These are phyloP conservation scores for Caenorhabditis macrosperma DNA, from an alignment of 2,888 invertebrate genomes.

Conservation along the genomic window DNA sequence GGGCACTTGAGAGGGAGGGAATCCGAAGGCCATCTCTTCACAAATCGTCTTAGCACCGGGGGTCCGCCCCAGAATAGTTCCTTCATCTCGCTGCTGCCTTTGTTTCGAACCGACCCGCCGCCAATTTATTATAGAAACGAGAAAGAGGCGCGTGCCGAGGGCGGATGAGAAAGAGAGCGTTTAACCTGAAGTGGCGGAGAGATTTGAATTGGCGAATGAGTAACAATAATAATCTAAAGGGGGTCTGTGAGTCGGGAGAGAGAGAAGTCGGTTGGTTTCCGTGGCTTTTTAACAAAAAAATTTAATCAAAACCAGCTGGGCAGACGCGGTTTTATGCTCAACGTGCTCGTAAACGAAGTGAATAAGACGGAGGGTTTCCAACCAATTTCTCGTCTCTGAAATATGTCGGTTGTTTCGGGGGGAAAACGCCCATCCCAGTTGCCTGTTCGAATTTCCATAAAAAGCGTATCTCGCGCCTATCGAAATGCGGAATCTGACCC, in stretches of 20 bases:
- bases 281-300: not conserved
- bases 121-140: slow-evolving; percentile 46
- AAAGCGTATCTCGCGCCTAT: slow-evolving; percentile 21
- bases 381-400: too few species aligned
- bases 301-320: slow-evolving; percentile 23
- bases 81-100: slow-evolving; percentile 15
- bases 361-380: too few species aligned
- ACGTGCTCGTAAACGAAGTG: not conserved
- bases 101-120: slow-evolving; percentile 12
- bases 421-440: not conserved
- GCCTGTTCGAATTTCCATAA: not conserved
- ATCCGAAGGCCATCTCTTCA: slow-evolving; percentile 34
- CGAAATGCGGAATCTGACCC: slow-evolving; percentile 40
- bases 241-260: not conserved
- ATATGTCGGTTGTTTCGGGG: not conserved
- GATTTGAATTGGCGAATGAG: slow-evolving; percentile 10
- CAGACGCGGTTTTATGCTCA: slow-evolving; percentile 2
- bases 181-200: slow-evolving; percentile 8
- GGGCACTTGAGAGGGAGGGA: too few species aligned
- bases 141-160: slow-evolving; percentile 35
- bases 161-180: slow-evolving; percentile 26
- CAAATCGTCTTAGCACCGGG: slow-evolving; percentile 28
- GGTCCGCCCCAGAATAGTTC: slow-evolving; percentile 24
- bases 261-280: not conserved
- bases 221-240: not conserved